Evolutionary conservation across 1,140 invertebrate species (phyloP).

Genomic region (Heliconius nattereri): DNA sequence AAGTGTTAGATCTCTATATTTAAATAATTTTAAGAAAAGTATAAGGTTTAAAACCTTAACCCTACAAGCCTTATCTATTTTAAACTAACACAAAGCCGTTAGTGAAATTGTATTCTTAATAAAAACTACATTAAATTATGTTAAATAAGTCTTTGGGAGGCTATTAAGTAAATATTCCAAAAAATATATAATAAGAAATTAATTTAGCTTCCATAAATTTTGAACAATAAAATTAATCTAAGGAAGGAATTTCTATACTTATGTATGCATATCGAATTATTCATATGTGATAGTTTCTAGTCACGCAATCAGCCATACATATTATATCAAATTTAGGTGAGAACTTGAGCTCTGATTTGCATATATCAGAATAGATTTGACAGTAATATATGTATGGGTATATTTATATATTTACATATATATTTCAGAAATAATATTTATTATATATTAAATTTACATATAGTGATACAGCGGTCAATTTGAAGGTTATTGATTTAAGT

Average conservation of each 20-base stretch:
- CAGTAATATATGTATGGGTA: not conserved
- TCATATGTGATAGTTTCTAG: not conserved
- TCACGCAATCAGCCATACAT: constrained; percentile 9
- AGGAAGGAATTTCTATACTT: not conserved
- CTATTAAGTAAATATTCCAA: too few species aligned
- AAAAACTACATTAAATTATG: too few species aligned
- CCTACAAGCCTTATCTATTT: too few species aligned
- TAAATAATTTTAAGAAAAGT: not conserved
- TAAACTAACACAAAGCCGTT: too few species aligned
- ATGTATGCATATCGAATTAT: not conserved
- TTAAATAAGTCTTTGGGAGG: too few species aligned
- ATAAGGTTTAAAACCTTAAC: not conserved
- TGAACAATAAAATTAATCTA: not conserved
- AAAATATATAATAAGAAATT: too few species aligned
- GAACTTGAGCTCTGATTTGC: constrained; percentile 19
- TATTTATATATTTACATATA: not conserved
- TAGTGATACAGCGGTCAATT: too few species aligned
- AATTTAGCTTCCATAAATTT: too few species aligned
- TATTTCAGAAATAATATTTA: not conserved
- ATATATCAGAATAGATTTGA: constrained; percentile 16
- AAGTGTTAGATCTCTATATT: not conserved
- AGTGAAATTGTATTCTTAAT: too few species aligned
- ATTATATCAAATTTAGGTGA: constrained; percentile 17
- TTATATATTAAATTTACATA: too few species aligned
- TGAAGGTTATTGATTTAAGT: too few species aligned